These are phyloP conservation scores for Melanargia galathea DNA, from an alignment of 2,888 invertebrate genomes.

Conservation along the genomic window DNA sequence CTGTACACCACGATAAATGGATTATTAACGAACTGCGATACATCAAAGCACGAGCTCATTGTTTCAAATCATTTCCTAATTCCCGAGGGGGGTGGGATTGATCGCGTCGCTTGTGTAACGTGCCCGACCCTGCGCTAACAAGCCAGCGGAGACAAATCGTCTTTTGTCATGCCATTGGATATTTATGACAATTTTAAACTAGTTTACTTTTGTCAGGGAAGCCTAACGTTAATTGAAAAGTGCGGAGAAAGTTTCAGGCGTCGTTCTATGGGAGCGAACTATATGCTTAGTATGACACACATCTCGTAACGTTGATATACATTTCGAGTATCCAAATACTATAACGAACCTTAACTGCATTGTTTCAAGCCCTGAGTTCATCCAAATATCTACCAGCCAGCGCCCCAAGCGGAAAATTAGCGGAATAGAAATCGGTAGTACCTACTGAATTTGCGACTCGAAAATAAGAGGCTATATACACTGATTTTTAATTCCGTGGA, in stretches of 20 bases:
- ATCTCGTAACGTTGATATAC: no score
- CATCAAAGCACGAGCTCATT: conserved; percentile 21
- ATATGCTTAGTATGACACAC: no score
- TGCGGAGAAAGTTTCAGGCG: neutral
- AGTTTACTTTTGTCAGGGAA: neutral
- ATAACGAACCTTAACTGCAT: no score
- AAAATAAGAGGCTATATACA: no score
- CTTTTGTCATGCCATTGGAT: conserved; percentile 32
- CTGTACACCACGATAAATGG: neutral
- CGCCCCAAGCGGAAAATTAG: no score
- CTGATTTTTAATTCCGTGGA: no score
- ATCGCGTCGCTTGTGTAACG: conserved; percentile 26
- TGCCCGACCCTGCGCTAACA: conserved; percentile 28
- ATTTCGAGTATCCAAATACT: no score
- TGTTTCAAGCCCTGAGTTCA: no score
- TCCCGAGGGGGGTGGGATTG: conserved; percentile 22
- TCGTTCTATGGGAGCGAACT: no score
- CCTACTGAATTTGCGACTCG: no score
- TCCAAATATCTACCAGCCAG: no score
- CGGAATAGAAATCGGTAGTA: no score
- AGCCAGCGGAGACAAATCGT: conserved; percentile 31
- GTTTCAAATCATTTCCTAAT: conserved; percentile 34
- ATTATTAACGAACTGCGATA: conserved; percentile 10
- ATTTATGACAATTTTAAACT: conserved; percentile 23
- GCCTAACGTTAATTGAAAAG: neutral